A percentile compares a stretch with the other conserved stretches of the same genome.
Evolutionary conservation across 30 jellyfish, hydroid and myxozoan species (phyloP).

Genomic region (Clytia hemisphaerica): DNA sequence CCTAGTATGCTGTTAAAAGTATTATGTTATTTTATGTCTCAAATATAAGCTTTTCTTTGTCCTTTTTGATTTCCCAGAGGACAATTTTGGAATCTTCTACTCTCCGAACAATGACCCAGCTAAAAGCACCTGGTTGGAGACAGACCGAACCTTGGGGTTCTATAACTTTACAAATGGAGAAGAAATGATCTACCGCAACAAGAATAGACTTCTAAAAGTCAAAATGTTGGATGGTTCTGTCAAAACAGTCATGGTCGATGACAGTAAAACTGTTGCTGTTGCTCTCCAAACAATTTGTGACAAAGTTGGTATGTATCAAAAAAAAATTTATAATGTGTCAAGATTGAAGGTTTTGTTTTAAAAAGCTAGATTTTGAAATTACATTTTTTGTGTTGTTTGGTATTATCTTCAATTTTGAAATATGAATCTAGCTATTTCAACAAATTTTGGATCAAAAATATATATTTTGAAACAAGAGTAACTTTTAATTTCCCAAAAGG

Average conservation of each 20-base stretch:
- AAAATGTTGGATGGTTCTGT: constrained; percentile 87
- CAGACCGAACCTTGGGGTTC: constrained; percentile 45
- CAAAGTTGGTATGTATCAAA: constrained; percentile 82
- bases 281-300: constrained; percentile 80
- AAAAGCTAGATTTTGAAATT: too few species aligned
- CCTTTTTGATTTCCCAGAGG: constrained; percentile 34
- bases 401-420: too few species aligned
- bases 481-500: too few species aligned
- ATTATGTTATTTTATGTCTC: too few species aligned
- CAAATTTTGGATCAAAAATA: too few species aligned
- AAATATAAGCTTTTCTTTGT: background rate
- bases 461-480: too few species aligned
- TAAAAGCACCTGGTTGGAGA: constrained; percentile 66
- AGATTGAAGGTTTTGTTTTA: too few species aligned
- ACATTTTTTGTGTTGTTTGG: too few species aligned
- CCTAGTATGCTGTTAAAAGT: too few species aligned
- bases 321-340: too few species aligned
- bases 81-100: constrained; percentile 58
- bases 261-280: constrained; percentile 80
- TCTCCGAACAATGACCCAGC: constrained; percentile 43
- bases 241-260: constrained; percentile 82
- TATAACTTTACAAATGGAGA: constrained; percentile 68
- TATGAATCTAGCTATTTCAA: too few species aligned
- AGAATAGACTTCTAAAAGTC: constrained; percentile 58
- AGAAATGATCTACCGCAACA: constrained; percentile 48